Evolutionary conservation across 2,113 vertebrate genomes (phyloP).

Genomic region (Ranitomeya variabilis): DNA sequence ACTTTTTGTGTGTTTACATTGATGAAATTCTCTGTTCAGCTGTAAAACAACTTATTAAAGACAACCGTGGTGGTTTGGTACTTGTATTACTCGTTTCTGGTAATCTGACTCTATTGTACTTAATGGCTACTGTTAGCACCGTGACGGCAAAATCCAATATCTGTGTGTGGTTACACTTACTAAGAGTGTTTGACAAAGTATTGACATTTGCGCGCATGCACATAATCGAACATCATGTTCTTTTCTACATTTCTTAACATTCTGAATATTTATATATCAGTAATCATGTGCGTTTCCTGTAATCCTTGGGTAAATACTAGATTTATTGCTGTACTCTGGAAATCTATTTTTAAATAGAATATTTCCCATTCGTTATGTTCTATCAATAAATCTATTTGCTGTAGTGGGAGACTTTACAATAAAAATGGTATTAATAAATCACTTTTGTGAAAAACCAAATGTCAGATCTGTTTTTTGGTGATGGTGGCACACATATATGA

Average conservation of each 20-base stretch:
- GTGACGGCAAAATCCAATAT: conserved; percentile 32
- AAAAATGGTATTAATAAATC: conserved; percentile 43
- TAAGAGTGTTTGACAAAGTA: conserved; percentile 40
- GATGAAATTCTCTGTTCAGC: neutral
- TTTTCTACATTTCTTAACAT: conserved; percentile 27
- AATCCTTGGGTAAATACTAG: neutral
- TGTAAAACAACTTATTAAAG: neutral
- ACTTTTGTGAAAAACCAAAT: neutral
- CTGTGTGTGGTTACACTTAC: conserved; percentile 28
- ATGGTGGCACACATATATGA: neutral
- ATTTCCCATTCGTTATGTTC: conserved; percentile 3
- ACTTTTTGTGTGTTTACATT: neutral
- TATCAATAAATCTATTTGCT: conserved; percentile 18
- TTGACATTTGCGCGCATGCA: conserved; percentile 30
- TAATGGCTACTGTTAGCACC: conserved; percentile 1
- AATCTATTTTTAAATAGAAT: conserved; percentile 19
- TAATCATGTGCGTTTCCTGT: neutral
- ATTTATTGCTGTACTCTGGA: conserved; percentile 57
- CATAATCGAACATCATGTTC: neutral
- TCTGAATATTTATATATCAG: neutral
- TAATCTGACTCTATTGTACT: conserved; percentile 9
- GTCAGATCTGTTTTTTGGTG: neutral
- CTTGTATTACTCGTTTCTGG: neutral
- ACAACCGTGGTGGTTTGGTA: neutral
- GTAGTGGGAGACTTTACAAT: conserved; percentile 46